Evolutionary conservation across 2,888 invertebrate species (phyloP).

Genomic region (Neria commutata): DNA sequence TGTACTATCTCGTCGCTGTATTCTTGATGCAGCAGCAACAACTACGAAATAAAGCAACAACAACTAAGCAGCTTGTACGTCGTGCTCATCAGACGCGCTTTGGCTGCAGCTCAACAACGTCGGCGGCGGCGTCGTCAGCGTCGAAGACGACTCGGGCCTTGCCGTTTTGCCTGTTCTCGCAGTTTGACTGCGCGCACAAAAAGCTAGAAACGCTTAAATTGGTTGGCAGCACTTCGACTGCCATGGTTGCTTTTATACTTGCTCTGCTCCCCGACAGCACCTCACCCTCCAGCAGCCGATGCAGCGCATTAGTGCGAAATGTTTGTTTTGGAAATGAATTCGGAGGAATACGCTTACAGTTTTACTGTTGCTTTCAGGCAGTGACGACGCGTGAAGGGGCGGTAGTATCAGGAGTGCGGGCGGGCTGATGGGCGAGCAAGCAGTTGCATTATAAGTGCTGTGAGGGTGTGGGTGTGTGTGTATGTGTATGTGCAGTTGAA

Average conservation of each 20-base stretch:
- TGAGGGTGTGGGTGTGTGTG: not conserved
- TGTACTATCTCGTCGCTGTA: too few relatives aligned
- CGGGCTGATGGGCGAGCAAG: not conserved
- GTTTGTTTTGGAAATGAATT: constrained; percentile 56
- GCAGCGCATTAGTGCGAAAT: constrained; percentile 34
- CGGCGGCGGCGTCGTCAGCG: constrained; percentile 14
- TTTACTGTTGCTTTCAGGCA: too few relatives aligned
- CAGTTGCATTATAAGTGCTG: not conserved
- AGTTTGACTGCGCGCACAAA: not conserved
- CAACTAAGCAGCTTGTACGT: constrained; percentile 31
- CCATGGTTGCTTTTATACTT: not conserved
- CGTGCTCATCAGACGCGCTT: constrained; percentile 27
- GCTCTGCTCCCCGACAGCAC: too few relatives aligned
- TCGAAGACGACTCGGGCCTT: constrained; percentile 17
- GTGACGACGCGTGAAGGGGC: too few relatives aligned
- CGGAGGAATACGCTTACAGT: too few relatives aligned
- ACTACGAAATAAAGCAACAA: constrained; percentile 7
- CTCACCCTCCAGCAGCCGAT: too few relatives aligned
- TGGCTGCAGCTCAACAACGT: constrained; percentile 11
- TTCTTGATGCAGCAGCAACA: not conserved
- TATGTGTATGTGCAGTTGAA: not conserved
- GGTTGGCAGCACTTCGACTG: not conserved
- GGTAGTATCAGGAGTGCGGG: too few relatives aligned
- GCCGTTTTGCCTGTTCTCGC: not conserved
- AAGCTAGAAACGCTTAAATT: too few relatives aligned